Conservation (phyloP, 2,888 invertebrate species). For the Melipona bicolor region DNA sequence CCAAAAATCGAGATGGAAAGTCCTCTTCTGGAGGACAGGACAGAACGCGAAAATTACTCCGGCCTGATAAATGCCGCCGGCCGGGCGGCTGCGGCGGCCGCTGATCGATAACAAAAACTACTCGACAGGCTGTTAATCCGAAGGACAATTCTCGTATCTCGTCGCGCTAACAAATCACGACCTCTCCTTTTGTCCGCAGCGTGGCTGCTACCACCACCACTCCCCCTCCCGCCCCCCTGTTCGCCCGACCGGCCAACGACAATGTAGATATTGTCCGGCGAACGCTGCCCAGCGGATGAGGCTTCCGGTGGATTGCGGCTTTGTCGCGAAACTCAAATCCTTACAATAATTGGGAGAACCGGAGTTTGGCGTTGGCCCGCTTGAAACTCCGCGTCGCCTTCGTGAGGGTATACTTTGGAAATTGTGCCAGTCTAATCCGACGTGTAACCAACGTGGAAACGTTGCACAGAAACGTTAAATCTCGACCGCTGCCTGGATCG, state of each 20-base stretch:
- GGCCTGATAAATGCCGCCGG: constrained; percentile 57
- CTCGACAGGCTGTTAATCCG: constrained; percentile 59
- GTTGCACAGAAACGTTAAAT: too few species aligned
- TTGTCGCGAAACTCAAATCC: constrained; percentile 62
- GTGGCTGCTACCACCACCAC: too few species aligned
- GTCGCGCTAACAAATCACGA: constrained; percentile 67
- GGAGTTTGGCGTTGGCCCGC: constrained; percentile 50
- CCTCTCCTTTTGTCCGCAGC: constrained; percentile 55
- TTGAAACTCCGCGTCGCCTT: constrained; percentile 39
- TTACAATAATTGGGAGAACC: constrained; percentile 61
- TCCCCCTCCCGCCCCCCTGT: not conserved
- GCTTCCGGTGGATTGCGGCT: constrained; percentile 51
- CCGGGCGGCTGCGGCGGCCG: not conserved
- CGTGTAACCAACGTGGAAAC: constrained; percentile 22
- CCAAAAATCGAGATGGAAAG: constrained; percentile 58
- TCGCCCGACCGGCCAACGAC: constrained; percentile 19
- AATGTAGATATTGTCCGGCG: constrained; percentile 61
- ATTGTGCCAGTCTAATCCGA: constrained; percentile 41
- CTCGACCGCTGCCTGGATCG: too few species aligned
- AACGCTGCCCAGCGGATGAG: constrained; percentile 7
- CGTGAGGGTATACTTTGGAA: constrained; percentile 25
- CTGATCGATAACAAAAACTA: constrained; percentile 70
- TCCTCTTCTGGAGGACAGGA: not conserved
- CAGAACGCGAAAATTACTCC: constrained; percentile 50
- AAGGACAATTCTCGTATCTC: constrained; percentile 59